Conservation (phyloP, 2,888 invertebrate genomes). For the Allolobophora icterica region DNA sequence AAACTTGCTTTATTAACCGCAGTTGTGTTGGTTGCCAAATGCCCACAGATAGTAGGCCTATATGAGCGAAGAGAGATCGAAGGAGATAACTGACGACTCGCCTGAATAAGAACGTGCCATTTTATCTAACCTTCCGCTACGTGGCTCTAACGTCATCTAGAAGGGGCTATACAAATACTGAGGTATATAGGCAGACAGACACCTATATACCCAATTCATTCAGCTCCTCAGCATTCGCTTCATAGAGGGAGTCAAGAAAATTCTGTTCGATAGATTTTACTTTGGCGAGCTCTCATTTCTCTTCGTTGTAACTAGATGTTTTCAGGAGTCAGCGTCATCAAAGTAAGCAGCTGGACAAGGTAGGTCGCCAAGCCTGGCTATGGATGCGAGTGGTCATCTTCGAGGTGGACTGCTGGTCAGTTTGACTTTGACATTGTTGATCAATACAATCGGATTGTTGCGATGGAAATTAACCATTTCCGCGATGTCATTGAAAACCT, state of each 20-base stretch:
- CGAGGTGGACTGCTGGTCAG: background rate
- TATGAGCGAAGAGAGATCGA: no score
- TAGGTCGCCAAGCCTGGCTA: background rate
- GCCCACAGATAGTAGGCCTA: no score
- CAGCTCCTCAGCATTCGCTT: background rate
- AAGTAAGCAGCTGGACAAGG: background rate
- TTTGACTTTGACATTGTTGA: background rate
- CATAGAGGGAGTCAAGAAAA: background rate
- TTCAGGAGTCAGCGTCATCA: background rate
- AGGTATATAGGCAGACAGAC: background rate
- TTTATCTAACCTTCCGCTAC: no score
- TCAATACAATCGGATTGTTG: background rate
- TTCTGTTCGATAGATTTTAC: background rate
- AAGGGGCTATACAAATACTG: background rate
- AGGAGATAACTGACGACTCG: no score
- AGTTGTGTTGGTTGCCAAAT: no score
- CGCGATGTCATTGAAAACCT: constrained; percentile 1
- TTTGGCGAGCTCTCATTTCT: background rate
- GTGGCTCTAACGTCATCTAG: background rate
- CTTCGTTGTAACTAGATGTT: background rate
- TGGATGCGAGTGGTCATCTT: background rate
- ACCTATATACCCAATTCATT: background rate
- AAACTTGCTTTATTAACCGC: no score
- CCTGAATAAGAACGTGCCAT: no score
- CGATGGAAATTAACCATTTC: constrained; percentile 18